Conservation (phyloP, 53 echinoderm and acorn worm species). For the Mesocentrotus franciscanus region DNA sequence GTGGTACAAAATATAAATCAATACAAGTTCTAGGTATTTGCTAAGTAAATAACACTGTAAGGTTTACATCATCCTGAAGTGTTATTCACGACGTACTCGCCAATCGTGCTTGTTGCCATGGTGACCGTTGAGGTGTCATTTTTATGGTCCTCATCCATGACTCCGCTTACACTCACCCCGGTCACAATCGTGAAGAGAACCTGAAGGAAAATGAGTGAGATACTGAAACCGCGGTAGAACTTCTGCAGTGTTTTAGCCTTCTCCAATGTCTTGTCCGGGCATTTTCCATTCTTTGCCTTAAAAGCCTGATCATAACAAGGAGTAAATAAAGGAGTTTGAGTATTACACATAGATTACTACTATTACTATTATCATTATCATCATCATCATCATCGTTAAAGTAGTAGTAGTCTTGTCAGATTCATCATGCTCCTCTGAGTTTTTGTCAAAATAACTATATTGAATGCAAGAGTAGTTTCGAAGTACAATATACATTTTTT, state of each 20-base stretch:
- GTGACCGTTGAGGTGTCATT: not conserved
- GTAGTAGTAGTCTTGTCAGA: not conserved
- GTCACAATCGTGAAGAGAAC: not conserved
- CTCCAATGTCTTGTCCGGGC: not conserved
- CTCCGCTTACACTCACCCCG: not conserved
- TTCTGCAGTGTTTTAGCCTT: not conserved
- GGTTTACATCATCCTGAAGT: not conserved
- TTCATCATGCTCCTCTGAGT: not conserved
- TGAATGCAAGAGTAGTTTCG: no score
- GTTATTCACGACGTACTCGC: not conserved
- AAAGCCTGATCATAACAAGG: not conserved
- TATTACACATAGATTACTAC: not conserved
- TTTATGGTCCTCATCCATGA: not conserved
- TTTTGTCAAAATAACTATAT: no score
- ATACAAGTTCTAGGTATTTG: no score
- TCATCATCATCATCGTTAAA: not conserved
- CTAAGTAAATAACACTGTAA: no score
- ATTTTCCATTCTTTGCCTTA: not conserved
- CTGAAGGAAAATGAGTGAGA: not conserved
- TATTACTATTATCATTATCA: not conserved
- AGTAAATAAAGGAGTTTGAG: not conserved
- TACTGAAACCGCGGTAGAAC: not conserved
- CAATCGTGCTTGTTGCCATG: not conserved
- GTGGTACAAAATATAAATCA: no score
- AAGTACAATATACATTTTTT: no score